Percentiles rank a stretch among this genome's conserved stretches.
Evolutionary conservation across 2,888 invertebrate species (phyloP).

Genomic region (Metopia argyrocephala): DNA sequence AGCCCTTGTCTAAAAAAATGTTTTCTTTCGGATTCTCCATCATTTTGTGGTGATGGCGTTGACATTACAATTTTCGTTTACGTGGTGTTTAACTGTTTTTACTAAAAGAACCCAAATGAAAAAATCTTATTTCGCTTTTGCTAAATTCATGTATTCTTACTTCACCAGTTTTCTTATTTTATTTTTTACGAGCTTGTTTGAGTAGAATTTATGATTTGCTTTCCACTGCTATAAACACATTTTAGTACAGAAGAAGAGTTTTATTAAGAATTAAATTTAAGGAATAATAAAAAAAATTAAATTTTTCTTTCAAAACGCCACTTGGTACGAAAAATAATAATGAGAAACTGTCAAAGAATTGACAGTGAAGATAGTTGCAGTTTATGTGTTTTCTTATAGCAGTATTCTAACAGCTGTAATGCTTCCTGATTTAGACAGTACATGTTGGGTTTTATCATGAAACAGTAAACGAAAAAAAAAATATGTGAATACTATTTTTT

Average conservation of each 20-base stretch:
- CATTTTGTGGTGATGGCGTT: conserved; percentile 59
- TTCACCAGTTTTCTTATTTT: conserved; percentile 35
- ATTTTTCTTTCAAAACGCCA: conserved; percentile 49
- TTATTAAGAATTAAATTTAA: not conserved
- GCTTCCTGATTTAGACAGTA: not conserved
- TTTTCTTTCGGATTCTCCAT: conserved; percentile 43
- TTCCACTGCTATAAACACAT: not conserved
- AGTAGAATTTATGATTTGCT: not conserved
- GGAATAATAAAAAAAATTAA: not conserved
- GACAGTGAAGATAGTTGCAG: conserved; percentile 24
- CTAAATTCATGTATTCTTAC: conserved; percentile 40
- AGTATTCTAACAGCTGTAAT: not conserved
- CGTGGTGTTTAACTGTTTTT: conserved; percentile 49
- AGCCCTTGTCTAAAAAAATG: conserved; percentile 54
- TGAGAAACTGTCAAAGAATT: conserved; percentile 36
- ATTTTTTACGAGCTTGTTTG: not conserved
- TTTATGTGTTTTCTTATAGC: not conserved
- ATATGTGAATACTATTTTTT: too few relatives aligned
- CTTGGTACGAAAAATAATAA: conserved; percentile 34
- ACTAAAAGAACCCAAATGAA: conserved; percentile 30
- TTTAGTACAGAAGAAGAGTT: not conserved
- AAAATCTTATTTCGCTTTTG: conserved; percentile 7
- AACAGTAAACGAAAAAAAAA: too few relatives aligned
- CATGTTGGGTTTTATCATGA: not conserved
- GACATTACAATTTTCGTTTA: conserved; percentile 61